These are phyloP conservation scores for Serranus cabrilla DNA, from an alignment of 2,797 vertebrate species.

Conservation along the genomic window DNA sequence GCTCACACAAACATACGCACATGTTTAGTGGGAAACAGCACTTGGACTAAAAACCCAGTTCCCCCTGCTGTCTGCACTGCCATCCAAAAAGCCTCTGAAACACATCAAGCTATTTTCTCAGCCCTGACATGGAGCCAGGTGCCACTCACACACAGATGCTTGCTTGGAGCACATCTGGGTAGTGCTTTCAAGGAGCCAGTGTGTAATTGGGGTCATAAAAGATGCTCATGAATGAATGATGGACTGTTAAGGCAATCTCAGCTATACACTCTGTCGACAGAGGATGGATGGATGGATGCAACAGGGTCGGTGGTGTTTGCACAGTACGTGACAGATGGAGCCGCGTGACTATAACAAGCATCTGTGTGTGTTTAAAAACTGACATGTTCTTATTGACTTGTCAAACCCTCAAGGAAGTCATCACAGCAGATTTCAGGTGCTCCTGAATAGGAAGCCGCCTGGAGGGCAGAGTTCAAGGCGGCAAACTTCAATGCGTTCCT, in stretches of 20 bases:
- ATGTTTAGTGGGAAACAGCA: conserved; percentile 26
- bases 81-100: conserved; percentile 49
- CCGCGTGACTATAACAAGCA: conserved; percentile 1
- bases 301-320: conserved; percentile 25
- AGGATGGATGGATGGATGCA: conserved; percentile 41
- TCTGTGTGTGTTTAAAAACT: neutral
- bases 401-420: conserved; percentile 11
- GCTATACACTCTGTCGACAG: conserved; percentile 29
- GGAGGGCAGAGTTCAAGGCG: conserved; percentile 38
- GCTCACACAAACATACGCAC: conserved; percentile 39
- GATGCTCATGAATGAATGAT: conserved; percentile 81
- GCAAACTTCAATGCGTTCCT: conserved; percentile 31
- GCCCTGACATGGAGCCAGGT: conserved; percentile 65
- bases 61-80: conserved; percentile 12
- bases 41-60: conserved; percentile 50
- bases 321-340: neutral
- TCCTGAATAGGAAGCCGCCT: conserved; percentile 41
- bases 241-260: conserved; percentile 70
- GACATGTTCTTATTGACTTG: conserved; percentile 28
- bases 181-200: conserved; percentile 67
- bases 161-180: conserved; percentile 54
- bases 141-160: conserved; percentile 49
- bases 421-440: conserved; percentile 13
- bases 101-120: conserved; percentile 32
- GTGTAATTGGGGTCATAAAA: conserved; percentile 74